Evolutionary conservation across 2,113 vertebrate genomes (phyloP).

Genomic region (Varanus komodoensis): DNA sequence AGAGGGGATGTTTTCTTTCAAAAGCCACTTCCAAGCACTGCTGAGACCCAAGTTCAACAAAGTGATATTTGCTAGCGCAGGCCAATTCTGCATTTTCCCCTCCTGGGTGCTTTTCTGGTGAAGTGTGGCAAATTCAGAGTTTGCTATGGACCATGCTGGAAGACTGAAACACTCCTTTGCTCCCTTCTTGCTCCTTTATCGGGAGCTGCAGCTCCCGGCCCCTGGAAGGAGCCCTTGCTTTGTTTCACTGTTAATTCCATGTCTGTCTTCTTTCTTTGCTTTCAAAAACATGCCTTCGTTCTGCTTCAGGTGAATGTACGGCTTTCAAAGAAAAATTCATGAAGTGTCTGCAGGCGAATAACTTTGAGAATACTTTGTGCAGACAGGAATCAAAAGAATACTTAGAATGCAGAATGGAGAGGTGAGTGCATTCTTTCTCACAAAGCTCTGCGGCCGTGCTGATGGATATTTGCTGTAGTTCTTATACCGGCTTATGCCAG

Average conservation of each 20-base stretch:
- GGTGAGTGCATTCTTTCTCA: constrained; percentile 65
- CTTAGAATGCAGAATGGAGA: constrained; percentile 93
- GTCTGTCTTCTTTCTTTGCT: neutral
- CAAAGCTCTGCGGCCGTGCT: too few relatives aligned
- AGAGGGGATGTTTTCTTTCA: too few relatives aligned
- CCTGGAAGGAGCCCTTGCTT: neutral
- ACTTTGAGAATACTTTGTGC: constrained; percentile 86
- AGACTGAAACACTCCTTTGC: too few relatives aligned
- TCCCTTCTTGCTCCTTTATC: neutral
- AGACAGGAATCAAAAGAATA: constrained; percentile 89
- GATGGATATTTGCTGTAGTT: fast-evolving
- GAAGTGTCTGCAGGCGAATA: constrained; percentile 85
- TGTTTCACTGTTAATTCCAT: neutral
- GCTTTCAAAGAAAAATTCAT: constrained; percentile 91
- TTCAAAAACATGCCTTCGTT: neutral
- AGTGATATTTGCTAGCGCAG: neutral
- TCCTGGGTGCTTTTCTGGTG: neutral
- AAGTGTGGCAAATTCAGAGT: too few relatives aligned
- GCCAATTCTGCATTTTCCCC: neutral
- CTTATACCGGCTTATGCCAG: neutral
- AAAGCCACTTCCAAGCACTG: too few relatives aligned
- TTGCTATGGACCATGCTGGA: neutral
- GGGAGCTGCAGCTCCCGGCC: neutral
- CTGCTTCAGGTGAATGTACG: constrained; percentile 86
- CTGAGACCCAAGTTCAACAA: neutral